Evolutionary conservation across 64 coral and sea anemone species (phyloP).

Genomic region (Stichodactyla mertensii): DNA sequence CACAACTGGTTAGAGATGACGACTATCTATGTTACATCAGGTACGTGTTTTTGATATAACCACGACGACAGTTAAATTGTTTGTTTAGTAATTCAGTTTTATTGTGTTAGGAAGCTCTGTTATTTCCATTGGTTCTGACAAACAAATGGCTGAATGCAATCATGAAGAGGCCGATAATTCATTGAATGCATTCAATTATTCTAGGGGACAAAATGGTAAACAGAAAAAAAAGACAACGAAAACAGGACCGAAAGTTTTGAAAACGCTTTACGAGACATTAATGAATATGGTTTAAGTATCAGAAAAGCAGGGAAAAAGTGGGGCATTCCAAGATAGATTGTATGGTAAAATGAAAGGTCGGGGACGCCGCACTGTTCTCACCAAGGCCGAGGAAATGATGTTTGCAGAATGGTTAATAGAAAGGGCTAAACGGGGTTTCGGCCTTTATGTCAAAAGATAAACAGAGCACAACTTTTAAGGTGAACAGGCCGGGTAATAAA

Average conservation of each 20-base stretch:
- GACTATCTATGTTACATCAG: too few relatives aligned
- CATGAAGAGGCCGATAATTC: too few relatives aligned
- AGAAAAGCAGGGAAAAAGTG: conserved; percentile 28
- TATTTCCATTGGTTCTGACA: too few relatives aligned
- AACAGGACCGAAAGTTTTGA: neutral
- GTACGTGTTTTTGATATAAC: too few relatives aligned
- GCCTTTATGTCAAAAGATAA: conserved; percentile 15
- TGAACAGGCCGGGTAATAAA: neutral
- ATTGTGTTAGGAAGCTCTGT: too few relatives aligned
- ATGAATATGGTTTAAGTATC: neutral
- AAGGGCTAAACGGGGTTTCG: conserved; percentile 9
- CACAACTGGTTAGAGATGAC: too few relatives aligned
- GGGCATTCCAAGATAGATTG: conserved; percentile 25
- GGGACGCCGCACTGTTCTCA: neutral
- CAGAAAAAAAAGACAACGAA: too few relatives aligned
- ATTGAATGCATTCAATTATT: too few relatives aligned
- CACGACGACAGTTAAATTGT: too few relatives aligned
- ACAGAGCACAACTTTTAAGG: neutral
- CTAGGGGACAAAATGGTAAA: too few relatives aligned
- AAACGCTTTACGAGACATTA: conserved; percentile 7
- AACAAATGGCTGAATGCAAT: too few relatives aligned
- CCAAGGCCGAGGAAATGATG: neutral
- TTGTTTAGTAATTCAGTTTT: too few relatives aligned
- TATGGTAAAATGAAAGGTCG: neutral
- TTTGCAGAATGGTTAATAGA: conserved; percentile 30